Conservation (phyloP, 1,140 invertebrate species). For the Brachionus rotundiformis region DNA sequence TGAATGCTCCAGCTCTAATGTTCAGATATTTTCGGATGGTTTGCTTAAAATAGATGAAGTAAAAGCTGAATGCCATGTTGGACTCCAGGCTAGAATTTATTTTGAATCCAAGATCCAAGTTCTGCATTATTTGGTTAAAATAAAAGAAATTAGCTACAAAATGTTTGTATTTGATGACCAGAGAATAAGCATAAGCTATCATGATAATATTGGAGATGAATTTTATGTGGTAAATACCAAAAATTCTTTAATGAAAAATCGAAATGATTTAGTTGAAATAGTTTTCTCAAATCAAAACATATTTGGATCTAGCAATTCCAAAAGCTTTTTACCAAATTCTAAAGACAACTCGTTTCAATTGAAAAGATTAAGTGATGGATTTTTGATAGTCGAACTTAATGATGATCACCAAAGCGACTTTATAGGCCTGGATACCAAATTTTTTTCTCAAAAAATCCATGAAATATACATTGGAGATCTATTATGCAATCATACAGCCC, state of each 20-base stretch:
- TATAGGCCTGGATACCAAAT: background rate
- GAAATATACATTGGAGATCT: background rate
- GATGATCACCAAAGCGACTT: background rate
- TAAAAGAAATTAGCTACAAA: background rate
- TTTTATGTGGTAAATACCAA: background rate
- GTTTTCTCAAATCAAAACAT: background rate
- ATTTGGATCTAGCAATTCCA: background rate
- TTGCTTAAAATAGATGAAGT: background rate
- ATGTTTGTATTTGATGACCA: background rate
- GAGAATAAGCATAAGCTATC: constrained; percentile 4
- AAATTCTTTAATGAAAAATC: background rate
- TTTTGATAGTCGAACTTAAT: background rate
- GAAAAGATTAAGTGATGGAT: background rate
- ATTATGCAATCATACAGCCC: background rate
- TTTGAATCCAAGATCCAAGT: background rate
- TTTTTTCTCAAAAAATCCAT: background rate
- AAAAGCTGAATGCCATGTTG: background rate
- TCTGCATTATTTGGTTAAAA: constrained; percentile 14
- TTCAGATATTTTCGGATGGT: background rate
- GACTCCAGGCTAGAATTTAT: background rate
- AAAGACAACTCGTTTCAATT: constrained; percentile 1
- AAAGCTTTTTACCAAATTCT: background rate
- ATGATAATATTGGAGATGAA: constrained; percentile 31
- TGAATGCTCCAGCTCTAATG: background rate
- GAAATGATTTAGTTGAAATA: constrained; percentile 29